Base-by-base conservation (phyloP, 2,888 invertebrate species). In the Phragmatobia fuliginosa region DNA sequence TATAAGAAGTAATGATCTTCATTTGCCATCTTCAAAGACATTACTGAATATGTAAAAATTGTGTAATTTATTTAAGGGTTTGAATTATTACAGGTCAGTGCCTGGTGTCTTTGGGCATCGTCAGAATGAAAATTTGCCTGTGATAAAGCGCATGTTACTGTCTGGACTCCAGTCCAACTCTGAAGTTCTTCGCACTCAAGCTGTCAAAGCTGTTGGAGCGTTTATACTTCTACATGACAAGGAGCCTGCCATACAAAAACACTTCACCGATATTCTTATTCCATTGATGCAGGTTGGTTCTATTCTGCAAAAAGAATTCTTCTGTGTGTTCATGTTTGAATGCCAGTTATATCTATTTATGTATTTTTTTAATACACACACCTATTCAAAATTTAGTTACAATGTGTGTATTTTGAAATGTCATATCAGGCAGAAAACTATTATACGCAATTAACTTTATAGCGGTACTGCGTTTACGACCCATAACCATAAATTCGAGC, bases 71-170 rank as follows among this genome's bases (percentile, higher is more conserved):
- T 11, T n/a, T 56, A 36, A 56, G 38, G 28, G 16, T 28, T 67
- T 36, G 28, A 56, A 10, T 52, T 74, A 45, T 52, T 76, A 90
- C 91, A 98, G 98, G 78, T 97, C 98, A 83, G 99, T 99, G 49
- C 99, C 99, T 33, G 98, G 99, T 52, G 98, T 99, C 67, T 99
- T 99, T 96, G 99, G 99, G 56, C 98, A 98, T 90, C 98, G 98
- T 87, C 99, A 99, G 90, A 96, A 96, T 76, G 97, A 98, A 88
- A 99, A 99, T 91, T 91, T 99, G 78, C 97, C 98, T 84, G 96
- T 99, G 49, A 99, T 99, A 84, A 99, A 99, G 89, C 98, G 98
- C 91, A 99, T 99, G 99, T 92, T 99, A 83, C 96, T 97, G 74
- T 97, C 98, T 83, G 97, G 98, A 72, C 94, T 98, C 73, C 96